phyloP scores from a whole-genome alignment of 37 sponge, comb jelly and placozoan species.

The Chondrosia reniformis region DNA sequence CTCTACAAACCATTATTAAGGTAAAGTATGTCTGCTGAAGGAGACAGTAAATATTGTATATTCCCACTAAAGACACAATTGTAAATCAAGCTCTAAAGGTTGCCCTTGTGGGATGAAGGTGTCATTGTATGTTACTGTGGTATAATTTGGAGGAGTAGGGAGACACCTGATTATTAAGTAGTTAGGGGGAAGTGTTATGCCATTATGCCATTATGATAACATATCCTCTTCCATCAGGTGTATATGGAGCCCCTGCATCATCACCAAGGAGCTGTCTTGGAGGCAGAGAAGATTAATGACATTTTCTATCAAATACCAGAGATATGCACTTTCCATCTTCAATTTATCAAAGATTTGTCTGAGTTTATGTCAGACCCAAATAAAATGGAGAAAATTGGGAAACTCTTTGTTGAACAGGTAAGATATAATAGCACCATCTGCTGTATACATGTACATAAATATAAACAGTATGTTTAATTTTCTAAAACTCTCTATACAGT shows the following conservation, averaged over 20 bases:
- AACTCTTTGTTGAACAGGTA: conserved; percentile 74
- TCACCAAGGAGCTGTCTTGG: conserved; percentile 35
- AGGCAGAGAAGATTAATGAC: conserved; percentile 41
- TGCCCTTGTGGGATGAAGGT: no score
- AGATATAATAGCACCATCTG: conserved; percentile 12
- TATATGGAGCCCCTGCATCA: conserved; percentile 53
- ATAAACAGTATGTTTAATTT: conserved; percentile 16
- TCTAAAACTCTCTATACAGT: conserved; percentile 34
- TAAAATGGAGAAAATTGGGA: conserved; percentile 55
- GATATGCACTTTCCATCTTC: conserved; percentile 51
- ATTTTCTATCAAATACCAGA: conserved; percentile 85
- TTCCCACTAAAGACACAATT: no score
- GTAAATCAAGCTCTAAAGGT: no score
- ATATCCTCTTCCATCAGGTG: no score
- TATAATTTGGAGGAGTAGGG: no score
- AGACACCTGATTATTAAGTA: no score
- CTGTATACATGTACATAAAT: background rate
- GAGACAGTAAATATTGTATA: no score
- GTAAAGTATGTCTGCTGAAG: no score
- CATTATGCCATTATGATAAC: no score
- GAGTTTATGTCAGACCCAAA: conserved; percentile 46
- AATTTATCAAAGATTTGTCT: conserved; percentile 43
- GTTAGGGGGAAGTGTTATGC: no score
- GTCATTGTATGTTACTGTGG: no score
- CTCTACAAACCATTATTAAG: conserved; percentile 60